Conservation (phyloP, 2,113 vertebrate genomes). For the Sylvia atricapilla region DNA sequence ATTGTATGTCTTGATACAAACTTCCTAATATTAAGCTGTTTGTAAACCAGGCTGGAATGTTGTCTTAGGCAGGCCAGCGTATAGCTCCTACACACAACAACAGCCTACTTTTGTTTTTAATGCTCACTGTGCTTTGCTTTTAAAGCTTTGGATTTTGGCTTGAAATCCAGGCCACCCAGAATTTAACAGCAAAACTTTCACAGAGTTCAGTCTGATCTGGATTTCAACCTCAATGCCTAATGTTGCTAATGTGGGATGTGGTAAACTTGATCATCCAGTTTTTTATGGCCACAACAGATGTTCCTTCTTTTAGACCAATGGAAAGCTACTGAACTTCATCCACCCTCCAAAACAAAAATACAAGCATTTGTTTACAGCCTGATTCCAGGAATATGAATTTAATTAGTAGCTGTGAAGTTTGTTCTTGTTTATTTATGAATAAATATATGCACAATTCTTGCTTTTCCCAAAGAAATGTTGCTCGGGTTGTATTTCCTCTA, state of each 20-base stretch:
- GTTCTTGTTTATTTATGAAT: slow-evolving; percentile 9
- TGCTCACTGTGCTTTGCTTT: not conserved
- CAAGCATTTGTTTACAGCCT: slow-evolving; percentile 49
- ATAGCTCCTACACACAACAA: not conserved
- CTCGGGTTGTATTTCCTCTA: not conserved
- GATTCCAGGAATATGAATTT: slow-evolving; percentile 34
- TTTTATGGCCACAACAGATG: slow-evolving; percentile 65
- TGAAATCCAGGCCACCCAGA: not conserved
- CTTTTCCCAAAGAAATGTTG: not conserved
- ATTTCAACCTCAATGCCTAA: slow-evolving; percentile 26
- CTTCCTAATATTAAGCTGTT: not conserved
- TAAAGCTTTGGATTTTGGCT: slow-evolving; percentile 13
- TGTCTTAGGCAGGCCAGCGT: not conserved
- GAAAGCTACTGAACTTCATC: slow-evolving; percentile 32
- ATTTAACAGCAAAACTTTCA: not conserved
- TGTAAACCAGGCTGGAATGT: not conserved
- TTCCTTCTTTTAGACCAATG: slow-evolving; percentile 52
- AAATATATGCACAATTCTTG: not conserved
- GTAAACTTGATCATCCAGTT: slow-evolving; percentile 59
- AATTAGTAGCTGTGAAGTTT: slow-evolving; percentile 27
- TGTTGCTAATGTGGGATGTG: slow-evolving; percentile 47
- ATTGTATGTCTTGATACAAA: not conserved
- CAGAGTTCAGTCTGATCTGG: not conserved
- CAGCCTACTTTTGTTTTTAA: not conserved
- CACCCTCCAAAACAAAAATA: slow-evolving; percentile 61